Percentiles rank a stretch among this genome's conserved stretches.
Evolutionary conservation across 2,113 vertebrate genomes (phyloP).

Genomic region (Calypte anna): DNA sequence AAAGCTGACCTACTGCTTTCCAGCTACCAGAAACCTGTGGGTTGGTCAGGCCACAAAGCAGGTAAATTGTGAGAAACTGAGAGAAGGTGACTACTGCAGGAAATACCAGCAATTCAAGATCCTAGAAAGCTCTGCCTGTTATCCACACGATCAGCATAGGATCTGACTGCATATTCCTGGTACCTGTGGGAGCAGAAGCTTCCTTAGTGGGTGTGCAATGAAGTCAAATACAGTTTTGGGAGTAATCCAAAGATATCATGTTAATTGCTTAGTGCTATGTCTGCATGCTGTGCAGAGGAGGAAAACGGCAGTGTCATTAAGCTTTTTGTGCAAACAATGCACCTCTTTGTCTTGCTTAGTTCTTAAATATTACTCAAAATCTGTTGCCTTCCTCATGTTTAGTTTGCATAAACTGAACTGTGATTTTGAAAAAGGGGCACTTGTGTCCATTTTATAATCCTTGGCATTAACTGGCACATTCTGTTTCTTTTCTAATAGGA

Average conservation of each 20-base stretch:
- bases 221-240: not conserved
- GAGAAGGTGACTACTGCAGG: not conserved
- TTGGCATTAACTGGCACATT: not conserved
- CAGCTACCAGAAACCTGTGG: not conserved
- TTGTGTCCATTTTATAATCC: not conserved
- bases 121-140: not conserved
- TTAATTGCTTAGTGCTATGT: not conserved
- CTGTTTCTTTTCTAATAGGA: not conserved
- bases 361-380: not conserved
- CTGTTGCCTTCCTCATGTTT: not conserved
- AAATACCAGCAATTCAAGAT: not conserved
- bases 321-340: slow-evolving; percentile 6
- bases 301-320: slow-evolving; percentile 17
- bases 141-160: not conserved
- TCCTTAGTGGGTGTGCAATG: not conserved
- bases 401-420: not conserved
- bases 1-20: not conserved
- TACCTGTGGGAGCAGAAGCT: not conserved
- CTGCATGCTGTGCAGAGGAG: not conserved
- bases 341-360: not conserved
- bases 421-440: not conserved
- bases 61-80: not conserved
- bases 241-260: slow-evolving; percentile 13
- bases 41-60: not conserved
- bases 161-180: not conserved